phyloP scores from a whole-genome alignment of 2,888 invertebrate genomes.

The Tipula lateralis region DNA sequence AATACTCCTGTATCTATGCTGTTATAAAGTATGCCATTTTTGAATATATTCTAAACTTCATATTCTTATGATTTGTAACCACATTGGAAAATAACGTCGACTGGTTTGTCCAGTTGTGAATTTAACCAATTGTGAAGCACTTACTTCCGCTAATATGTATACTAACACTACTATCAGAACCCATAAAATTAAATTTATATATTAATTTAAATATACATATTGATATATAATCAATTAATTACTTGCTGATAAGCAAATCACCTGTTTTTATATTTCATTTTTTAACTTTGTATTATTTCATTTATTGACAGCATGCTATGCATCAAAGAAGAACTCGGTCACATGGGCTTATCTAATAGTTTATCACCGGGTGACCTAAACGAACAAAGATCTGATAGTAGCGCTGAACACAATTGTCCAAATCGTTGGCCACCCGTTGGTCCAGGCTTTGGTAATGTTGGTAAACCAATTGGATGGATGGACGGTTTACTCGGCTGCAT shows the following conservation, averaged over 20 bases:
- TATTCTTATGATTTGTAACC: too few relatives aligned
- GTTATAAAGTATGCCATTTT: too few relatives aligned
- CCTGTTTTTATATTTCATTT: constrained; percentile 12
- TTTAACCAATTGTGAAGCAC: too few relatives aligned
- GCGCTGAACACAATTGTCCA: constrained; percentile 48
- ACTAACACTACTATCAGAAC: too few relatives aligned
- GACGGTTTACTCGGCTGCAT: constrained; percentile 84
- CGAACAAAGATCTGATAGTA: constrained; percentile 46
- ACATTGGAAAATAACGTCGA: too few relatives aligned
- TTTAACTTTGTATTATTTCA: constrained; percentile 27
- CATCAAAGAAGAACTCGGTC: constrained; percentile 60
- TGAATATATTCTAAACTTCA: too few relatives aligned
- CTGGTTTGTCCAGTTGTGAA: too few relatives aligned
- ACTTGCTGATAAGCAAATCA: not conserved
- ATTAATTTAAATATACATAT: too few relatives aligned
- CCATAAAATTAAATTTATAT: too few relatives aligned
- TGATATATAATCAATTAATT: too few relatives aligned
- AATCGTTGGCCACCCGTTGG: constrained; percentile 52
- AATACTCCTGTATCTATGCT: too few relatives aligned
- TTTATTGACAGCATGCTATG: constrained; percentile 55
- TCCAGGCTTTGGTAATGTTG: constrained; percentile 46
- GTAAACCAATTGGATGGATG: constrained; percentile 65
- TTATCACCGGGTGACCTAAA: constrained; percentile 43
- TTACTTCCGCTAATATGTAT: too few relatives aligned
- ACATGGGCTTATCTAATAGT: constrained; percentile 47